Base-by-base conservation (phyloP, 1,140 invertebrate genomes). In the Drosophila bocki region DNA sequence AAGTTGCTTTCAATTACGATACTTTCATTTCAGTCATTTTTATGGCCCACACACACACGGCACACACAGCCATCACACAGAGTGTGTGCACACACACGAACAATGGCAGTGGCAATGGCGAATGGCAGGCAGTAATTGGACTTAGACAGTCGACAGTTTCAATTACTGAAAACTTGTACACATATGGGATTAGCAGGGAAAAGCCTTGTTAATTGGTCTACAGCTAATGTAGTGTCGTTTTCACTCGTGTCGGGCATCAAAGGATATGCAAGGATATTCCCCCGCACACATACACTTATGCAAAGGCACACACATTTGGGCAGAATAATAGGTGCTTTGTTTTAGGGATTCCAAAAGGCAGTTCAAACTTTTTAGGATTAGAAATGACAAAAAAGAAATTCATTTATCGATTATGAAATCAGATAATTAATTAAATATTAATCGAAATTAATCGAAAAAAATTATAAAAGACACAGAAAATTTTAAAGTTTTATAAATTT, bases 151-250 rank as follows among this genome's bases (percentile, higher is more conserved):
- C 61, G 76, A 71, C 81, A 84, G 82, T 81, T 75, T 86, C 68
- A 82, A 81, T 85, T 81, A 86, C 74, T 78, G 61, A 80, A 78
- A 72, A 78, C 82, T 81, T 78, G 59, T 56, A 74, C 70, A 74
- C 70, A 74, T 72, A 85, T 54, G 39, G 81, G 74, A 74, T 85
- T 84, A 75, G 67, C 51, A 65, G 61, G 58, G 56, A 63, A 74
- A 74, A 81, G 58, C 63, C 60, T 72, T 80, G 67, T 84, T 77
- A 84, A 79, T 79, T 79, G 76, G 74, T 69, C 75, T 79, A 71
- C 60, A 61, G 65, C 76, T 79, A 79, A 79, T 79, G 75, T 71
- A 79, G 76, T 78, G 76, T 72, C 59, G 67, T 79, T 78, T 79
- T 78, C 76, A 79, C 75, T 79, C 51, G 76, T 79, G 76, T 79